Base-by-base conservation (phyloP, 2,113 vertebrate species). In the Mesocricetus auratus region DNA sequence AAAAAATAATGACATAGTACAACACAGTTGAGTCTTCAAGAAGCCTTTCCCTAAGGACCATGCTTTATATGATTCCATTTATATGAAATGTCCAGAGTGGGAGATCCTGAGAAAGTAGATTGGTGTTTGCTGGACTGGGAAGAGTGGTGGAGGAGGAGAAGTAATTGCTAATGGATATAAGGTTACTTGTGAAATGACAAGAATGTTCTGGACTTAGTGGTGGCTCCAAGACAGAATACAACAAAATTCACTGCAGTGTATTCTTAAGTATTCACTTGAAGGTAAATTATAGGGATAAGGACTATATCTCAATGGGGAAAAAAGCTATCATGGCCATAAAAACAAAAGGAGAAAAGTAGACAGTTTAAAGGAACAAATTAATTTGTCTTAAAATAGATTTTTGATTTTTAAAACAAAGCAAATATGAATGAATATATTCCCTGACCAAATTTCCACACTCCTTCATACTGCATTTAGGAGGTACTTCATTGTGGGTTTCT, bases 151-250 rank as follows among this genome's bases (percentile, higher is more conserved):
- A 56, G 16, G 12, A 90, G 12, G 12, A 13, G n/a, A 75, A 53
- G 26, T 60, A 36, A 56, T 9, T 62, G 64, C 15, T 42, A 56
- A 31, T 90, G 39, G 33, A 29, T 22, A 1, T 29, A 50, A 36
- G 29, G 15, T 79, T 92, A 90, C 87, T 74, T 87, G 21, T 53
- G 45, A 86, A 62, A 16, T 53, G 47, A 90, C 83, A 42, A 74
- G 83, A 73, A 74, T 96, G 19, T 58, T 78, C 93, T 93, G 45
- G 47, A 89, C 94, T 94, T 68, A 50, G 45, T 29, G 33, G 81
- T 87, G 75, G 56, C 9, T 73, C 36, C 53, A 36, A 1, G 21
- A n/a, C 69, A 83, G 68, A 85, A 31, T 78, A 47, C 60, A 58
- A 56, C 62, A 78, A 87, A 93, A 89, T 2, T 13, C 12, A 87